Evolutionary conservation across 2,888 invertebrate species (phyloP).

Genomic region (Drosophila mettleri): DNA sequence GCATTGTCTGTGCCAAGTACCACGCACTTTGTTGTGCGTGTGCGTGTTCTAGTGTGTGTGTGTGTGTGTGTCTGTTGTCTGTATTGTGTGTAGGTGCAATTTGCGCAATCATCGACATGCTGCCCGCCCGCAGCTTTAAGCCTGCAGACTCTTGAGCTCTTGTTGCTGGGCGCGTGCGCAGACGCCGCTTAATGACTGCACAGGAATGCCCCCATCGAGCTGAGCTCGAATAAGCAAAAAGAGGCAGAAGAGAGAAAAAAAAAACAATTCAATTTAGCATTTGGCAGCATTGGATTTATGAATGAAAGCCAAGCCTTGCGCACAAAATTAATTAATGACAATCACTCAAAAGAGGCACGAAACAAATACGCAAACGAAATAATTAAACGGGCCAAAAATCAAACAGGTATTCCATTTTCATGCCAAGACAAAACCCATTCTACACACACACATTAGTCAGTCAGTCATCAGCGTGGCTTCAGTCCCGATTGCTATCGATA

Average conservation of each 20-base stretch:
- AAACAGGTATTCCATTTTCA: constrained; percentile 72
- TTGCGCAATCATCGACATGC: constrained; percentile 76
- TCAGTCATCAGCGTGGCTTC: constrained; percentile 38
- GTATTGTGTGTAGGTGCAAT: constrained; percentile 78
- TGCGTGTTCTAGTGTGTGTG: constrained; percentile 20
- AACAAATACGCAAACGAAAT: constrained; percentile 79
- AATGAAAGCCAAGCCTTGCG: constrained; percentile 63
- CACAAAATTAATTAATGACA: constrained; percentile 80
- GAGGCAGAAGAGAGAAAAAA: neutral
- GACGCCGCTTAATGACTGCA: constrained; percentile 68
- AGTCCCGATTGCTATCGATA: constrained; percentile 42
- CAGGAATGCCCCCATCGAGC: constrained; percentile 58
- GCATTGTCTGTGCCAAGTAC: constrained; percentile 68
- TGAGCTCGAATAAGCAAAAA: neutral
- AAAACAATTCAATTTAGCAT: constrained; percentile 78
- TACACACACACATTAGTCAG: constrained; percentile 65
- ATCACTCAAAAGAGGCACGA: constrained; percentile 77
- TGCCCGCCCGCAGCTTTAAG: constrained; percentile 19
- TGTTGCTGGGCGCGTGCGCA: constrained; percentile 70
- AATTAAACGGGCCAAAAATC: constrained; percentile 70
- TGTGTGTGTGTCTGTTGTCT: too few species aligned
- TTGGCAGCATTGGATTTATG: constrained; percentile 68
- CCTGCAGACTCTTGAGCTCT: constrained; percentile 7
- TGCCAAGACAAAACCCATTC: constrained; percentile 58
- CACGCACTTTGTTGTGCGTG: constrained; percentile 68